Percentiles rank a stretch among this genome's conserved stretches.
These are phyloP conservation scores for Pavo muticus DNA, from an alignment of 2,113 vertebrate species.

Conservation along the genomic window DNA sequence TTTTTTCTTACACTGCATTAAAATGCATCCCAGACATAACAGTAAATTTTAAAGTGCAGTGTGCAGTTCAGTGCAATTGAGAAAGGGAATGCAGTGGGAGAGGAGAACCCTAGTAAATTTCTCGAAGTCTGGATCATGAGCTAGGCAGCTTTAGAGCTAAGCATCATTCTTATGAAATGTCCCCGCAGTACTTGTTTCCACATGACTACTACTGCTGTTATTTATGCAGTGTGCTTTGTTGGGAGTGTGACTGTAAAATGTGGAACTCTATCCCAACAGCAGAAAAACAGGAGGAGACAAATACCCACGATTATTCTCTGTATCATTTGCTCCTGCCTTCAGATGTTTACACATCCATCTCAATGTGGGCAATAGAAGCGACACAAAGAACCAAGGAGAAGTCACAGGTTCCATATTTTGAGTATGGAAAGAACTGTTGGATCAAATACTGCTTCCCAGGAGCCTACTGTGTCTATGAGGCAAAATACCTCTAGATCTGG, in stretches of 20 bases:
- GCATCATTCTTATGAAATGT: neutral
- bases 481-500: neutral
- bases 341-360: neutral
- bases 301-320: neutral
- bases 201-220: neutral
- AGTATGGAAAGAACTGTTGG: rapidly evolving
- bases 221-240: neutral
- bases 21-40: neutral
- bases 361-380: neutral
- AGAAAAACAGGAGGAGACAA: neutral
- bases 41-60: neutral
- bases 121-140: neutral
- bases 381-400: neutral
- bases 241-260: neutral
- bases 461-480: neutral
- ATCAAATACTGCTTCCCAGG: neutral
- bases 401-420: neutral
- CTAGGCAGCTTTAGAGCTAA: neutral
- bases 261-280: neutral
- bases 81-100: neutral
- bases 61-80: neutral
- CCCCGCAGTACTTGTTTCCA: neutral
- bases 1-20: neutral
- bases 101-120: neutral
- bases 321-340: neutral